Conservation (phyloP, 2,113 vertebrate species). For the Calidris pygmaea region DNA sequence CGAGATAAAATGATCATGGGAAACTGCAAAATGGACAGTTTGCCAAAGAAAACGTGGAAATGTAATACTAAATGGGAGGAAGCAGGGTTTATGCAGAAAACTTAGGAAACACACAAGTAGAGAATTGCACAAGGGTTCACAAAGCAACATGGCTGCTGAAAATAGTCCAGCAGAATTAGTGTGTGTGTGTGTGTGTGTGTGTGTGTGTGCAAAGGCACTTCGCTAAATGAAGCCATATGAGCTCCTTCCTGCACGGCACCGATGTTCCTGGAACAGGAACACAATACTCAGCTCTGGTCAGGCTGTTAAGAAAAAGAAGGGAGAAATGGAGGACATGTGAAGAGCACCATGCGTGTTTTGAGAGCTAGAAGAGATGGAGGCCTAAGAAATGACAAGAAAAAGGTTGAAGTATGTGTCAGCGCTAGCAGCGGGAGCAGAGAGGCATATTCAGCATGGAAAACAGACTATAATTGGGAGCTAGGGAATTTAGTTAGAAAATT, state of each 20-base stretch:
- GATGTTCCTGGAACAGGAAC: not conserved
- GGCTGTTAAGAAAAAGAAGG: not conserved
- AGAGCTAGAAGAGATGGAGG: not conserved
- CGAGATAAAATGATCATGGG: not conserved
- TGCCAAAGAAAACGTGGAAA: not conserved
- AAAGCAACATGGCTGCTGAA: not conserved
- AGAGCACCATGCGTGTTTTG: not conserved
- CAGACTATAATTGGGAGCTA: not conserved
- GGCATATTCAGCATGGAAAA: conserved; percentile 12
- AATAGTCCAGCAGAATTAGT: not conserved
- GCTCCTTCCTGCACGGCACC: not conserved
- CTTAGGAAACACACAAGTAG: not conserved
- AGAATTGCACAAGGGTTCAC: not conserved
- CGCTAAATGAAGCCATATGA: not conserved
- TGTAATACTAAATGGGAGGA: not conserved
- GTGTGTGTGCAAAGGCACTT: not conserved
- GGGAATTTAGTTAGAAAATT: conserved; percentile 42
- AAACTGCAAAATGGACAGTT: not conserved
- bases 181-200: too few species aligned
- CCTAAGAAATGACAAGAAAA: not conserved
- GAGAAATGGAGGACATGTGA: not conserved
- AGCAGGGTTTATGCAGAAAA: not conserved
- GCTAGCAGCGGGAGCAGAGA: not conserved
- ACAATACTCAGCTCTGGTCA: not conserved
- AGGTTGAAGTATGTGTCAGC: not conserved